Percentiles rank a stretch among this genome's conserved stretches.
phyloP scores from a whole-genome alignment of 2,113 vertebrate species.

The Emydura subglobosa region DNA sequence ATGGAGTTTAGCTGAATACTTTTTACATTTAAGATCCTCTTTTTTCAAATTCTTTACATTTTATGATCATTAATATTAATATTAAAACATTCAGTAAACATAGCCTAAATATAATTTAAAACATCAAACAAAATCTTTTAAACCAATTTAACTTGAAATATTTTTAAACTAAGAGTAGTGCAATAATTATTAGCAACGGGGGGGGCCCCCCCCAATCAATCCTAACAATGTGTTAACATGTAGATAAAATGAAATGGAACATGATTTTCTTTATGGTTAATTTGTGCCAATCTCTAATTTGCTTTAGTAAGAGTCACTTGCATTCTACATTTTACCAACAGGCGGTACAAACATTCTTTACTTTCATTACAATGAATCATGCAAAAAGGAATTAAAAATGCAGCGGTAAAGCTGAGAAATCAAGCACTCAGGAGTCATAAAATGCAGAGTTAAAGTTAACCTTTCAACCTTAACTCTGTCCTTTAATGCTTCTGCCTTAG shows the following conservation, averaged over 20 bases:
- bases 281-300: neutral
- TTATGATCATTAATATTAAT: neutral
- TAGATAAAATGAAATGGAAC: neutral
- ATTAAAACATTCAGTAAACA: constrained; percentile 1
- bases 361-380: neutral
- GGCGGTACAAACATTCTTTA: neutral
- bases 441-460: neutral
- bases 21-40: neutral
- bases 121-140: constrained; percentile 8
- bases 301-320: neutral
- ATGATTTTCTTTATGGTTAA: neutral
- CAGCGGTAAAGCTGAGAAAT: neutral
- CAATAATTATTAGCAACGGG: constrained; percentile 2
- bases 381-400: neutral
- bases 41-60: neutral
- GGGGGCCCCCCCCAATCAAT: neutral
- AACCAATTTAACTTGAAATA: neutral
- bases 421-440: neutral
- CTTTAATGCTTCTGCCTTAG: neutral
- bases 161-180: neutral
- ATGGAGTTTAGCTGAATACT: neutral
- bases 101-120: neutral
- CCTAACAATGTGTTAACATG: neutral
- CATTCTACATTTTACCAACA: neutral
- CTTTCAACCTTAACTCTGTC: neutral